Conservation (phyloP, 2,888 invertebrate species). For the Pomacea canaliculata region DNA sequence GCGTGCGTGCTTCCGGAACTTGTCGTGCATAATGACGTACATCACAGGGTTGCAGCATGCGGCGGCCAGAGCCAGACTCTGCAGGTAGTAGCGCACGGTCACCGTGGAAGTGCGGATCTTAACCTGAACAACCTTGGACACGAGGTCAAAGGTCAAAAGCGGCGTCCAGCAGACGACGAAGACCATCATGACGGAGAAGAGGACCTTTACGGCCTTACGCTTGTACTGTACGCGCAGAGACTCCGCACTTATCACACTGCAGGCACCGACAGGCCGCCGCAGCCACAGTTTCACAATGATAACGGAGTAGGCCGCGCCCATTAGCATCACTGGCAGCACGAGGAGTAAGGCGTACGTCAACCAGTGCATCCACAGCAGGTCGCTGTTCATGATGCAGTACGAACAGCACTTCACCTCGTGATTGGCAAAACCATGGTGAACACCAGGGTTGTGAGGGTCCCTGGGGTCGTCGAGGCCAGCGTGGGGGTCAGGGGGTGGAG, state of each 20-base stretch:
- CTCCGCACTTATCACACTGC: conserved; percentile 13
- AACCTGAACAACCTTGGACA: conserved; percentile 12
- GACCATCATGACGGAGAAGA: conserved; percentile 17
- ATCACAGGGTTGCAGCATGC: conserved; percentile 20
- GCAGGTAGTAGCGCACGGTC: conserved; percentile 19
- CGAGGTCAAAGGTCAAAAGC: conserved; percentile 19
- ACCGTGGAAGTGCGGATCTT: not conserved
- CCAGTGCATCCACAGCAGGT: conserved; percentile 19
- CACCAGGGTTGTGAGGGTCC: not conserved
- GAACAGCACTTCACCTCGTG: not conserved
- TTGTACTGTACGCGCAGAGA: conserved; percentile 20
- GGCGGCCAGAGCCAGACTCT: conserved; percentile 18
- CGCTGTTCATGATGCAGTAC: conserved; percentile 13
- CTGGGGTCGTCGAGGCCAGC: too few species aligned
- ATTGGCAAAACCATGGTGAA: too few species aligned
- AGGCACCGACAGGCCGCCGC: conserved; percentile 9
- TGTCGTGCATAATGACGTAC: conserved; percentile 23
- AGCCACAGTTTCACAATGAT: conserved; percentile 24
- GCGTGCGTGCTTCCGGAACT: conserved; percentile 1
- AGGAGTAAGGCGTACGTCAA: conserved; percentile 17
- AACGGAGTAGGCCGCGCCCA: conserved; percentile 13
- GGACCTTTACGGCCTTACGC: conserved; percentile 20
- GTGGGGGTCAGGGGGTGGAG: too few species aligned
- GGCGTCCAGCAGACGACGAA: conserved; percentile 23
- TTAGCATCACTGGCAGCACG: conserved; percentile 16